Conservation (phyloP, 2,113 vertebrate species). For the Macrotis lagotis region DNA sequence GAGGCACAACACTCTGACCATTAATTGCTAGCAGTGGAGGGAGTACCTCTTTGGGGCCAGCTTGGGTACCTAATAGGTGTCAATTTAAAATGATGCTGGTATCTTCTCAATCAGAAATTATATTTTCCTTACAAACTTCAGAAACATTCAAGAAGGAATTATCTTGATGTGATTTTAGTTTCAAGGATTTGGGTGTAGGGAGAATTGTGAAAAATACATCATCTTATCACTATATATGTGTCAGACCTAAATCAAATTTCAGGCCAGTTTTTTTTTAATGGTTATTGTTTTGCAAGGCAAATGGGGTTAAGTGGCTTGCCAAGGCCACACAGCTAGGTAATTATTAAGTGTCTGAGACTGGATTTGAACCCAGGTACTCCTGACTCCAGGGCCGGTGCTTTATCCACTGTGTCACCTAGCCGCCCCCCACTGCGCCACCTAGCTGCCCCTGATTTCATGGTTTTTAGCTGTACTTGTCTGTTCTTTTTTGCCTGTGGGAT, state of each 20-base stretch:
- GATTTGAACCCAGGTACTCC: too few species aligned
- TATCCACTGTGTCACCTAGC: too few species aligned
- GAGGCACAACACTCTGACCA: conserved; percentile 18
- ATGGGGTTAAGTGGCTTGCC: too few species aligned
- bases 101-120: conserved; percentile 37
- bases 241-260: not conserved
- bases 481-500: not conserved
- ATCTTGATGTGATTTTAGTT: not conserved
- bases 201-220: not conserved
- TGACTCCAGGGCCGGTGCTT: too few species aligned
- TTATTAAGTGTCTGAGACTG: too few species aligned
- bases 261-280: too few species aligned
- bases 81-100: conserved; percentile 23
- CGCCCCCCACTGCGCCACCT: too few species aligned
- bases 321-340: too few species aligned
- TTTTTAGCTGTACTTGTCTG: not conserved
- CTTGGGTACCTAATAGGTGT: not conserved
- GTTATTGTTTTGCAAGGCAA: too few species aligned
- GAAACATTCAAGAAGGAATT: not conserved
- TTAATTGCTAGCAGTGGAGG: conserved; percentile 22
- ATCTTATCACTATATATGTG: not conserved
- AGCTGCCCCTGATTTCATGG: too few species aligned
- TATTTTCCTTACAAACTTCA: conserved; percentile 14
- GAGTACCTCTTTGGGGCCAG: not conserved
- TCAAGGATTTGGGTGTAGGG: not conserved